A percentile compares a stretch with the other conserved stretches of the same genome.
These are phyloP conservation scores for Ctenoplectra terminalis DNA, from an alignment of 1,140 invertebrate genomes.

Conservation along the genomic window DNA sequence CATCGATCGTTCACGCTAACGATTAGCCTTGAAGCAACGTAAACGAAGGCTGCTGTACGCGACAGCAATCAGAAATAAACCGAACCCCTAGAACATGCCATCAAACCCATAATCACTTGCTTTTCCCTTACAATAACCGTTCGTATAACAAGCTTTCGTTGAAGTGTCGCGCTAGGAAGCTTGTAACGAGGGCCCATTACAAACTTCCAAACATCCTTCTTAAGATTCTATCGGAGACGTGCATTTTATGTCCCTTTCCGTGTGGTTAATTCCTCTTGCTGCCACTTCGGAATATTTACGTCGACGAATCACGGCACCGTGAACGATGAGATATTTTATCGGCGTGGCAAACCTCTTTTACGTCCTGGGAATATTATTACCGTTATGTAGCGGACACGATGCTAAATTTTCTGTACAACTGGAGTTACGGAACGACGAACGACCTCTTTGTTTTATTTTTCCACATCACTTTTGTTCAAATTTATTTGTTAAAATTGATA, in stretches of 20 bases:
- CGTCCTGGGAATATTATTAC: background rate
- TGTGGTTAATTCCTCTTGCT: conserved; percentile 20
- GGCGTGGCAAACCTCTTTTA: background rate
- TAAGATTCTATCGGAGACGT: background rate
- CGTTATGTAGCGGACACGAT: background rate
- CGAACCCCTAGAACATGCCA: conserved; percentile 17
- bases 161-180: too few species aligned
- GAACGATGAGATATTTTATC: conserved; percentile 17
- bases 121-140: background rate
- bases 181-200: background rate
- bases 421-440: too few species aligned
- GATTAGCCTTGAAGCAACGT: conserved; percentile 21
- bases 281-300: conserved; percentile 7
- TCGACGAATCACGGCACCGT: conserved; percentile 24
- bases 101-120: background rate
- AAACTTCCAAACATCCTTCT: background rate
- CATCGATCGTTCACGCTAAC: conserved; percentile 26
- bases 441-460: too few species aligned
- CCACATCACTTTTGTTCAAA: too few species aligned
- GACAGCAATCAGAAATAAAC: conserved; percentile 58
- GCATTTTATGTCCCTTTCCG: background rate
- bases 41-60: conserved; percentile 13
- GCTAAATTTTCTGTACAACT: background rate
- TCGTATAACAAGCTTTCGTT: background rate
- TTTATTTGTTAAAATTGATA: too few species aligned